Base-by-base conservation (phyloP, 2,888 invertebrate species). In the Pherbina coryleti region DNA sequence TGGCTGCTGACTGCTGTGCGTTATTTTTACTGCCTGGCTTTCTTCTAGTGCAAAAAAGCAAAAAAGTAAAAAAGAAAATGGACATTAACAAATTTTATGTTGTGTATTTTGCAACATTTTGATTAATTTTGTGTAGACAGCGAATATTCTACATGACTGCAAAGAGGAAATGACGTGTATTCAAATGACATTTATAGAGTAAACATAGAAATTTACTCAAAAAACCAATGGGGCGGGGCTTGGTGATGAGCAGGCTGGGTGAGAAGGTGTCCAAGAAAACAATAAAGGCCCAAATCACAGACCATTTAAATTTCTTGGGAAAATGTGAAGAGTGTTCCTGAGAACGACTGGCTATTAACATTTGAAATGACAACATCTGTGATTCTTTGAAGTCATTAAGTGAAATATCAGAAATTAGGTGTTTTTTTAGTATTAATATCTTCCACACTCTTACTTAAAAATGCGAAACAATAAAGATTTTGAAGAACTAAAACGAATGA, bases 91-190 rank as follows among this genome's bases (percentile, higher is more conserved):
- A 49, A 66, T 69, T 69, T 69, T 49, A 69, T 69, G 69, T 28
- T 69, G 69, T 14, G 55, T 19, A 77, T 76, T 72, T 81, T 64
- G 60, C 77, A 78, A 80, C 81, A 76, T 81, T 83, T 84, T 87
- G 86, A 86, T 86, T 87, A 86, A 87, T 86, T 82, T 84, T 79
- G 79, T 76, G 85, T 85, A 86, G 86, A 87, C 86, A 86, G 87
- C 87, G 86, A 86, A 86, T 84, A 79, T 79, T 81, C 79, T 80
- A 80, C 80, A 79, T 80, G 81, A 81, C 80, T 82, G 79, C 79
- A 81, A 85, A 84, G 80, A 78, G 81, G 82, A 85, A 86, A 87
- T 86, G 87, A 85, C 83, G 83, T 80, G 81, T 81, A 80, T 81
- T 80, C 76, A 22, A 69, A 69, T 69, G 69, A 44, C 69, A 69